Conservation (phyloP, 2,113 vertebrate species). For the Ciconia boyciana region DNA sequence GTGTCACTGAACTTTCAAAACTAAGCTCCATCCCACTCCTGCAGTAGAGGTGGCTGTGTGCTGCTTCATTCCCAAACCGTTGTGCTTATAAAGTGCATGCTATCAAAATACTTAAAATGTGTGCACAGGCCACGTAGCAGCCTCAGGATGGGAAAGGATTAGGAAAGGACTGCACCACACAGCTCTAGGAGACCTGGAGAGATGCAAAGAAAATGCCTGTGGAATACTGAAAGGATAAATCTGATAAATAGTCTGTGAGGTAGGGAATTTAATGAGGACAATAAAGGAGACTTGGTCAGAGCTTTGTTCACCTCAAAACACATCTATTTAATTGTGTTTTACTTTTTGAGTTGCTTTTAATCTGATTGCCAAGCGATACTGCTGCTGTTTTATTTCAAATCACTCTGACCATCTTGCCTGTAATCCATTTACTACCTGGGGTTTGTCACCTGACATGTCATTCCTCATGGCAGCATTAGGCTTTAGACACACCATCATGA, state of each 20-base stretch:
- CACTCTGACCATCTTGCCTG: neutral
- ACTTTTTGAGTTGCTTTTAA: neutral
- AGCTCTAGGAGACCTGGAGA: neutral
- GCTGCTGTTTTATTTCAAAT: neutral
- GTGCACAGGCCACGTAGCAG: neutral
- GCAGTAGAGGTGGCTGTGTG: neutral
- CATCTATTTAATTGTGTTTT: conserved; percentile 1
- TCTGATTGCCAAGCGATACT: neutral
- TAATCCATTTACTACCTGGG: neutral
- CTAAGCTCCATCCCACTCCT: conserved; percentile 20
- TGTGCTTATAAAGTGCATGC: neutral
- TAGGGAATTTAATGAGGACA: neutral
- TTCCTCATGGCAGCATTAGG: neutral
- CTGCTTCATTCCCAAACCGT: neutral
- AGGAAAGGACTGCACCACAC: neutral
- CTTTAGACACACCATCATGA: neutral
- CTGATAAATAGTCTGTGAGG: neutral
- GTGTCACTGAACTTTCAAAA: neutral
- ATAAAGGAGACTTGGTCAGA: neutral
- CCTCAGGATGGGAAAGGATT: neutral
- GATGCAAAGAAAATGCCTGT: neutral
- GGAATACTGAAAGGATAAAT: neutral
- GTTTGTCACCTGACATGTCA: neutral
- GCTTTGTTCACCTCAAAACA: neutral
- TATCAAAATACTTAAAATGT: neutral